Evolutionary conservation across 2,888 invertebrate species (phyloP), one percentile per base, ranked within the genome.

Genomic region (Patella depressa): DNA sequence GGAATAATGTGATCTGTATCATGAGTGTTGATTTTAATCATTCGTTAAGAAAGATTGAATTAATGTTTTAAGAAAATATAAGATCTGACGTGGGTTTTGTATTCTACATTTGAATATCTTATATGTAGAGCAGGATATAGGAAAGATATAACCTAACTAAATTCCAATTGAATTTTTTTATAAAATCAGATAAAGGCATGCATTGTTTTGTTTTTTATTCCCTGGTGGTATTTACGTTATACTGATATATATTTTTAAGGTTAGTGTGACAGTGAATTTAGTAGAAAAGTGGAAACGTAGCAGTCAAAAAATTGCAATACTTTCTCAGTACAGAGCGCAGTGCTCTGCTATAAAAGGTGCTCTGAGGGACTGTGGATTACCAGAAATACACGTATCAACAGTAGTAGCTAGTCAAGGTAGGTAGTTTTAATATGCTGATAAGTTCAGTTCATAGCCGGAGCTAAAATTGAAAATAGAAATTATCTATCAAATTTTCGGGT

Each of bases 241-340:
- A 45, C 45, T 75, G 17, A 53, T 54, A n/a, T 71, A 57, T 53
- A 71, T 24, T 29, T 77, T 83, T 45, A 80, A 89, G 89, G 84
- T 85, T 11, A 80, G 79, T 34, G 76, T 86, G 24, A 87, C 86
- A 9, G 79, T 79, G 70, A 78, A 82, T 11, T 80, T 90, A 73
- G 85, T 86, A 9, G 81, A 77, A 9, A 80, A 82, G 19, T 84
- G 86, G 71, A 79, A 80, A 29, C 83, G 87, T 17, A 73, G 72
- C 17, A 81, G 81, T 65, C 69, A 74, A 14, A 82, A 82, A 75
- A 81, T 90, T 29, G 85, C 84, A 19, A 82, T 90, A 4, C 73
- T 90, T 65, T 84, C 87, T 4, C 82, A 85, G 54, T 88, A 88
- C 69, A 76, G 81, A 53, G 87, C 87, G 53, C 90, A 90, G 80